Conservation (phyloP, 1,140 invertebrate species). For the Acromyrmex charruanus region DNA sequence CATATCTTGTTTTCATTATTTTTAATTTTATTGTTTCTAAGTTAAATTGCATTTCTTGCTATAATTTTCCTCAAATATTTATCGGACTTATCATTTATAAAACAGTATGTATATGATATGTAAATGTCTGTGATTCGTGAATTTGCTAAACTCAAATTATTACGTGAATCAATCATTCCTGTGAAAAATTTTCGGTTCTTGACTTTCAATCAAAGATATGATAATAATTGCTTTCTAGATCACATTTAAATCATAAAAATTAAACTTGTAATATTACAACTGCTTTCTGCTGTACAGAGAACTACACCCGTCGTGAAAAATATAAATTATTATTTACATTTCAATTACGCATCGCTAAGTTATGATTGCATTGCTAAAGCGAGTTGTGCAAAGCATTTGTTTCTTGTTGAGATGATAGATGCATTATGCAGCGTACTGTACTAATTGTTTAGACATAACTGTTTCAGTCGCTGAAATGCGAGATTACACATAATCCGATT, state of each 20-base stretch:
- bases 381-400: not conserved
- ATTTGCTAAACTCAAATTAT: too few species aligned
- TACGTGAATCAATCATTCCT: not conserved
- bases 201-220: not conserved
- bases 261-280: too few species aligned
- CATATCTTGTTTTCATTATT: not conserved
- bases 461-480: constrained; percentile 24
- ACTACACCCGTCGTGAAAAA: not conserved
- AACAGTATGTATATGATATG: too few species aligned
- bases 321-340: constrained; percentile 5
- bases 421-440: constrained; percentile 3
- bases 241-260: not conserved
- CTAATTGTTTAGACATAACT: constrained; percentile 46
- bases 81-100: not conserved
- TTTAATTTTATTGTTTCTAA: not conserved
- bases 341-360: not conserved
- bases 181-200: not conserved
- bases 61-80: not conserved
- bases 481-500: constrained; percentile 45
- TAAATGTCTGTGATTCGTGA: too few species aligned
- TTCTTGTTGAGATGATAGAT: not conserved
- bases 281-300: not conserved
- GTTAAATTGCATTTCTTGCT: not conserved
- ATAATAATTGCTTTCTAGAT: too few species aligned
- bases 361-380: constrained; percentile 1